Percentiles rank a stretch among this genome's conserved stretches.
phyloP scores from a whole-genome alignment of 1,140 invertebrate species.

The Drosophila athabasca region DNA sequence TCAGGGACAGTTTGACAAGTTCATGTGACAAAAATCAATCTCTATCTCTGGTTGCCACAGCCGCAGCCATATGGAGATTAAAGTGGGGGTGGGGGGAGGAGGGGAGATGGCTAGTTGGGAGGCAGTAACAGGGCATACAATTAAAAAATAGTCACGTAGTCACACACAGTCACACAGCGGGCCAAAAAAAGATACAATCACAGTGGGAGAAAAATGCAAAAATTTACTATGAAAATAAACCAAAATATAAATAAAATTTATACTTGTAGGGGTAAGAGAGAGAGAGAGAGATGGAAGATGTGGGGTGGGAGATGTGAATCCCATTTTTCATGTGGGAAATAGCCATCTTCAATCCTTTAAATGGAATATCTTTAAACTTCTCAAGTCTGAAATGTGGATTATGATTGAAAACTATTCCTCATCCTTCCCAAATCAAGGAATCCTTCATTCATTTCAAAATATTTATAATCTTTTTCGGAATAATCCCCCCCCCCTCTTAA shows the following conservation, averaged over 20 bases:
- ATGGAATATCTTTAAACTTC: too few relatives aligned
- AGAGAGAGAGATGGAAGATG: neutral
- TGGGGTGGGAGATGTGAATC: neutral
- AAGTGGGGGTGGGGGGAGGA: conserved; percentile 20
- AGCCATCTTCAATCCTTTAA: too few relatives aligned
- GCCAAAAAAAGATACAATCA: conserved; percentile 33
- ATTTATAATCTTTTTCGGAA: too few relatives aligned
- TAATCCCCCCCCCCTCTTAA: too few relatives aligned
- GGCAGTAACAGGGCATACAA: conserved; percentile 36
- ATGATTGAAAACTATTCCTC: too few relatives aligned
- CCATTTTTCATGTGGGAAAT: too few relatives aligned
- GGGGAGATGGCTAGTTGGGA: conserved; percentile 2
- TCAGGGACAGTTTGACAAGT: conserved; percentile 67
- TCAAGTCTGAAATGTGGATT: too few relatives aligned
- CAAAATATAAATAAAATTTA: conserved; percentile 20
- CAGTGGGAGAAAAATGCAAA: conserved; percentile 12
- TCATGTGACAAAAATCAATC: conserved; percentile 72
- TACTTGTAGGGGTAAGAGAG: too few relatives aligned
- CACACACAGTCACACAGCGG: conserved; percentile 17
- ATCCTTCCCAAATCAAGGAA: too few relatives aligned
- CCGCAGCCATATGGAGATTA: conserved; percentile 69
- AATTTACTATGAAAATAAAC: conserved; percentile 33
- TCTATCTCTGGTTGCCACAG: conserved; percentile 25
- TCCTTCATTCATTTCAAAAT: too few relatives aligned
- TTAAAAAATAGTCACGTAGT: conserved; percentile 74